These are phyloP conservation scores for Aplocera efformata DNA, from an alignment of 2,888 invertebrate species.

Conservation along the genomic window DNA sequence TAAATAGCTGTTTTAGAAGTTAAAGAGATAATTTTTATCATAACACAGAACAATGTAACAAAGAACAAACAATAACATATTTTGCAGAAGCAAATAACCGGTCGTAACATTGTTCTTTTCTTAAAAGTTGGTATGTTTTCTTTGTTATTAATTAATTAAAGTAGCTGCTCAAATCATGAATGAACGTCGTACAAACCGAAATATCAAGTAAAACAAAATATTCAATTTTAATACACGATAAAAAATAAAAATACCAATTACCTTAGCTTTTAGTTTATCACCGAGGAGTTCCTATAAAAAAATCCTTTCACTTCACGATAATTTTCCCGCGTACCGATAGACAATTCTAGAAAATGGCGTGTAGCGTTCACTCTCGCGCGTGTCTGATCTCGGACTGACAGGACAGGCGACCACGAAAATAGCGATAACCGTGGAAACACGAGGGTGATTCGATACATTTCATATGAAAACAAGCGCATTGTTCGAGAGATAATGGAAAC, in stretches of 20 bases:
- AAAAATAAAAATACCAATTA: neutral
- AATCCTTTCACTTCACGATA: slow-evolving; percentile 22
- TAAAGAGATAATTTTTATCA: no score
- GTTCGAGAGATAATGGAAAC: slow-evolving; percentile 30
- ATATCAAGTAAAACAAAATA: no score
- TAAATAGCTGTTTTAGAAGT: no score
- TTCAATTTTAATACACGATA: no score
- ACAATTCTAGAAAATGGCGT: slow-evolving; percentile 8
- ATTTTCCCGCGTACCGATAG: slow-evolving; percentile 10
- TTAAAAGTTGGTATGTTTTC: no score
- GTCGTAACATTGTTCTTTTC: no score
- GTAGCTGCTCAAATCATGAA: no score
- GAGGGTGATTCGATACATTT: slow-evolving; percentile 39
- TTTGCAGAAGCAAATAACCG: no score
- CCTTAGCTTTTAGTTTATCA: slow-evolving; percentile 1
- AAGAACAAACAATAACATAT: no score
- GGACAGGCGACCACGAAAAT: slow-evolving; percentile 40
- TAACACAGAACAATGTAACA: no score
- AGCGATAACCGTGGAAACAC: slow-evolving; percentile 54
- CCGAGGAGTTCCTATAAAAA: neutral
- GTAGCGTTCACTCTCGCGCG: slow-evolving; percentile 46
- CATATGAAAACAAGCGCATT: slow-evolving; percentile 36
- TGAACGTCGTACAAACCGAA: no score
- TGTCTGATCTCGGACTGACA: slow-evolving; percentile 52
- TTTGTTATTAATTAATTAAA: no score